phyloP scores from a whole-genome alignment of 2,797 vertebrate genomes.

The Phylloscopus collybita region DNA sequence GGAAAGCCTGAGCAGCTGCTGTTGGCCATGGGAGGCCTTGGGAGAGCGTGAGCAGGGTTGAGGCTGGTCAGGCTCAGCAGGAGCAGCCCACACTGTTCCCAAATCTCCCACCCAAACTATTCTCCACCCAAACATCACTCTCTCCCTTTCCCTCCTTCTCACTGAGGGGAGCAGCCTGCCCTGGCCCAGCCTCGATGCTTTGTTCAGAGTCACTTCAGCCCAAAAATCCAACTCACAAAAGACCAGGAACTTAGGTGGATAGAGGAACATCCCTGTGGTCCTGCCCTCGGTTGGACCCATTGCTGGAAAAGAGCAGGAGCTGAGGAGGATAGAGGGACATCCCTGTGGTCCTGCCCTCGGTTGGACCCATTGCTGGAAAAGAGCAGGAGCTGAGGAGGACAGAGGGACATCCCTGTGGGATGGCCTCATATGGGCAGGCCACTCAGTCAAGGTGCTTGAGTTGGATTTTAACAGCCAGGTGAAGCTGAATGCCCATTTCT shows the following conservation, averaged over 20 bases:
- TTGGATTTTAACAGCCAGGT: not conserved
- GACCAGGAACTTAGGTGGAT: not conserved
- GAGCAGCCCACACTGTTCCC: not conserved
- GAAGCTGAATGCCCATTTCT: not conserved
- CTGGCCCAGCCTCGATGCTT: not conserved
- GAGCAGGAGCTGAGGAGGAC: not conserved
- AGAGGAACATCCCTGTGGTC: not conserved
- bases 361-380: not conserved
- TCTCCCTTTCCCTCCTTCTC: not conserved
- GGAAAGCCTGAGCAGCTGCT: not conserved
- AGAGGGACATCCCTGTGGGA: not conserved
- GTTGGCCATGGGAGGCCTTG: not conserved
- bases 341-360: rapidly evolving
- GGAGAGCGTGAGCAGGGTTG: rapidly evolving
- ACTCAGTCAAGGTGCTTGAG: not conserved
- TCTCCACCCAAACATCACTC: not conserved
- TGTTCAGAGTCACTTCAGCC: not conserved
- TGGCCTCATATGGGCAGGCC: rapidly evolving
- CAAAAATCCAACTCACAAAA: not conserved
- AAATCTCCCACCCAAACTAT: not conserved
- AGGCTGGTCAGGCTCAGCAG: not conserved
- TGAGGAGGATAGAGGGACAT: not conserved
- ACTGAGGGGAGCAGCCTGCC: not conserved
- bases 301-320: not conserved
- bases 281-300: rapidly evolving